Percentiles rank a stretch among this genome's conserved stretches.
These are phyloP conservation scores for Tipula confusa DNA, from an alignment of 2,888 invertebrate genomes.

Conservation along the genomic window DNA sequence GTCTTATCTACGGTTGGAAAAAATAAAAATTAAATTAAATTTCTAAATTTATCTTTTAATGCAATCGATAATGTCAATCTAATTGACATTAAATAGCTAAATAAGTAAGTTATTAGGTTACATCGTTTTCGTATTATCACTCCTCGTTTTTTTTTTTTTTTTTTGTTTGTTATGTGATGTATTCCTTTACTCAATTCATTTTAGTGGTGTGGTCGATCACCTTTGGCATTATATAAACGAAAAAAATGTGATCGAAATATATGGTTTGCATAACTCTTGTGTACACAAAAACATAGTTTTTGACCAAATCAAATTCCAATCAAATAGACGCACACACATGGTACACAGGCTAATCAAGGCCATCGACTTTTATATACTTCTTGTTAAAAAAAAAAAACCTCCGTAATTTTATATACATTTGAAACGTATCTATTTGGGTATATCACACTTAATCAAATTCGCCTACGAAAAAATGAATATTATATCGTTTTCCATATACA, in stretches of 20 bases:
- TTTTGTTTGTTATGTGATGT: background rate
- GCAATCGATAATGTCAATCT: slow-evolving; percentile 25
- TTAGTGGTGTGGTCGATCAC: background rate
- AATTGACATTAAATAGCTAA: slow-evolving; percentile 14
- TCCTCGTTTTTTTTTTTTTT: background rate
- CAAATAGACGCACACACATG: background rate
- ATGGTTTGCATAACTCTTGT: background rate
- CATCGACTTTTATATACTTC: background rate
- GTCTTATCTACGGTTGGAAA: background rate
- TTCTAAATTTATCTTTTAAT: slow-evolving; percentile 12
- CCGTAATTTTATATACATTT: background rate
- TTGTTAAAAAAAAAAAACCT: background rate
- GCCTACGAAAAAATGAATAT: background rate
- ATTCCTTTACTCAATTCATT: too few relatives aligned
- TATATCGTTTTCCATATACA: background rate
- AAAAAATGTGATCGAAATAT: background rate
- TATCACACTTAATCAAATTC: background rate
- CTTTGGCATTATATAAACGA: background rate
- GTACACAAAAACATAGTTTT: background rate
- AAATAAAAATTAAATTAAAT: background rate
- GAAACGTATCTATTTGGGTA: background rate
- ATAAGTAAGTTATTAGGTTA: slow-evolving; percentile 20
- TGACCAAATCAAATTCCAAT: background rate
- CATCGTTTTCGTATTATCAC: background rate
- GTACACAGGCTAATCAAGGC: slow-evolving; percentile 13